These are phyloP conservation scores for Arbacia lixula DNA, from an alignment of 53 echinoderm and acorn worm species.

Conservation along the genomic window DNA sequence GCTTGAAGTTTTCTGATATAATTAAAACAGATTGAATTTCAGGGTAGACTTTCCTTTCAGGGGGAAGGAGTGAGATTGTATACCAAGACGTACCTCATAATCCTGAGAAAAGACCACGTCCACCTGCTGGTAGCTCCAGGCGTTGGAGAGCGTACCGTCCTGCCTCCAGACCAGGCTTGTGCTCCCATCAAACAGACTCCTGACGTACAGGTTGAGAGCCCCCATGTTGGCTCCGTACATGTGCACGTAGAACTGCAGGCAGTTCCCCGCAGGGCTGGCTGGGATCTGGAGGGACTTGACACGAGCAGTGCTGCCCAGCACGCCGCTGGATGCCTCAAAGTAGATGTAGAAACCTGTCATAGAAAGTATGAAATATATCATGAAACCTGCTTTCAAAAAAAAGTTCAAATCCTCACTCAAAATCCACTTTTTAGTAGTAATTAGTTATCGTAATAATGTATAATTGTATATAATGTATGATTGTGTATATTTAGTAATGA, in stretches of 20 bases:
- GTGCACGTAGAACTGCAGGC: slow-evolving; percentile 87
- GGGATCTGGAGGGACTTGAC: slow-evolving; percentile 60
- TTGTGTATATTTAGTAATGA: too few relatives aligned
- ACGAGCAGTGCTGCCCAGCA: slow-evolving; percentile 52
- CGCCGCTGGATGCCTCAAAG: slow-evolving; percentile 66
- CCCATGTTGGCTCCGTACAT: slow-evolving; percentile 82
- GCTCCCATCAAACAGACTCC: slow-evolving; percentile 19
- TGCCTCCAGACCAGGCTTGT: slow-evolving; percentile 64
- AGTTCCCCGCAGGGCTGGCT: slow-evolving; percentile 50
- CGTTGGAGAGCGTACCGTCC: slow-evolving; percentile 46
- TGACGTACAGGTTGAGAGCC: slow-evolving; percentile 59
- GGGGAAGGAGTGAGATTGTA: too few relatives aligned
- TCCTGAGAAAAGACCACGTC: slow-evolving; percentile 22
- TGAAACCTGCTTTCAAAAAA: too few relatives aligned
- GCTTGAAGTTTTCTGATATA: too few relatives aligned
- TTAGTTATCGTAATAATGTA: too few relatives aligned
- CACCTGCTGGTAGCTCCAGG: slow-evolving; percentile 35
- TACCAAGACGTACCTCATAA: slow-evolving; percentile 34
- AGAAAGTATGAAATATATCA: background rate
- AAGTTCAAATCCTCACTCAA: too few relatives aligned
- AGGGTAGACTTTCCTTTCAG: too few relatives aligned
- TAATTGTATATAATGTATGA: too few relatives aligned
- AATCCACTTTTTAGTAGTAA: too few relatives aligned
- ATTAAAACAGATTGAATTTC: too few relatives aligned
- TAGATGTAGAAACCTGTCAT: slow-evolving; percentile 75